phyloP scores from a whole-genome alignment of 2,113 vertebrate genomes.

The Perccottus glenii region DNA sequence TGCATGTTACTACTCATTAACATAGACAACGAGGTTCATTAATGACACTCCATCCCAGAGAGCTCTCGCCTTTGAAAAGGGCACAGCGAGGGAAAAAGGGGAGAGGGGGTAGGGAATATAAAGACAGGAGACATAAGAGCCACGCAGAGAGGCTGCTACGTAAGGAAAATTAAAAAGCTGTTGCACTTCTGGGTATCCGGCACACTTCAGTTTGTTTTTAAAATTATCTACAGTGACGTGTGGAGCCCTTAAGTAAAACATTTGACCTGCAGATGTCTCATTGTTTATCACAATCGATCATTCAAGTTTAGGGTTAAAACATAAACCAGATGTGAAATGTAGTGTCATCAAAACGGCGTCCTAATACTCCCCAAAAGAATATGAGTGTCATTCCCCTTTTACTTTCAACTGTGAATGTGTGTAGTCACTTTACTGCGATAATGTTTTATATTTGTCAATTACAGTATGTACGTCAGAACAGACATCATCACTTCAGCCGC shows the following conservation, averaged over 20 bases:
- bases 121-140: slow-evolving; percentile 9
- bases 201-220: not conserved
- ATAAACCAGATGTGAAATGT: not conserved
- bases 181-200: slow-evolving; percentile 20
- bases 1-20: slow-evolving; percentile 73
- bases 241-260: slow-evolving; percentile 3
- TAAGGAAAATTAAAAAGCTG: slow-evolving; percentile 36
- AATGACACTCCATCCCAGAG: slow-evolving; percentile 69
- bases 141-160: slow-evolving; percentile 27
- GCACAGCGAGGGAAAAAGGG: not conserved
- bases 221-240: slow-evolving; percentile 2
- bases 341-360: not conserved
- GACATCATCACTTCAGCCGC: not conserved
- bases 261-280: not conserved
- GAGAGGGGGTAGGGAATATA: slow-evolving; percentile 13
- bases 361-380: not conserved
- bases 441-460: not conserved
- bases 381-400: not conserved
- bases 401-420: too few species aligned
- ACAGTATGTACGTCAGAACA: not conserved
- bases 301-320: not conserved
- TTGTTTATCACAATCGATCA: not conserved
- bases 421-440: too few species aligned
- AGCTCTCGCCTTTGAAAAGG: slow-evolving; percentile 75
- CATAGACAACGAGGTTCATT: slow-evolving; percentile 76